Evolutionary conservation across 2,797 vertebrate species (phyloP).

Genomic region (Hozukius guyotensis): DNA sequence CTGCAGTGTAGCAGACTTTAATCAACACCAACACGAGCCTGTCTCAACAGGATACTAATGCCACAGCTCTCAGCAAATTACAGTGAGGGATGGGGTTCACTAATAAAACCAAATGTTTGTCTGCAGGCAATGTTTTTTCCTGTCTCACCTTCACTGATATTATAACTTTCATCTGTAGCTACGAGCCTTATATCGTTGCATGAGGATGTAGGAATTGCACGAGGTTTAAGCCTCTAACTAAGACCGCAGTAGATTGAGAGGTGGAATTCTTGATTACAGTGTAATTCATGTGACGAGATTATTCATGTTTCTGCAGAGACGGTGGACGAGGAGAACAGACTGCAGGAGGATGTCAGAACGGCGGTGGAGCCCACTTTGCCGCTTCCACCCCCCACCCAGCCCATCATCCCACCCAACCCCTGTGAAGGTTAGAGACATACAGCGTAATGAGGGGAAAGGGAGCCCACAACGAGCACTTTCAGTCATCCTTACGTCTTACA

Average conservation of each 20-base stretch:
- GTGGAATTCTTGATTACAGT: conserved; percentile 51
- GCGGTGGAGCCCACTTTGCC: conserved; percentile 41
- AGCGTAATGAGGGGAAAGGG: conserved; percentile 22
- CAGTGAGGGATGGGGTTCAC: conserved; percentile 68
- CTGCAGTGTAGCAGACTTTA: conserved; percentile 43
- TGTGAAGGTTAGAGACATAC: conserved; percentile 77
- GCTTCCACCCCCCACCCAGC: conserved; percentile 40
- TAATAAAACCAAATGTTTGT: conserved; percentile 78
- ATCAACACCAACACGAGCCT: conserved; percentile 65
- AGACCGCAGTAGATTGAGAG: conserved; percentile 20
- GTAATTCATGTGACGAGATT: conserved; percentile 51
- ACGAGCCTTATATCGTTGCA: conserved; percentile 24
- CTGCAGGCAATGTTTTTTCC: conserved; percentile 76
- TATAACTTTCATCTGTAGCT: conserved; percentile 58
- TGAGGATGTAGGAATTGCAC: conserved; percentile 40
- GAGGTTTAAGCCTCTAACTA: conserved; percentile 46
- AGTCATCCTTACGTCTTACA: conserved; percentile 23
- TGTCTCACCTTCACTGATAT: conserved; percentile 58
- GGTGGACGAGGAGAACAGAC: conserved; percentile 74
- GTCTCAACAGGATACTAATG: conserved; percentile 76
- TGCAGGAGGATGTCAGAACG: conserved; percentile 66
- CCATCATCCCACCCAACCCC: conserved; percentile 57
- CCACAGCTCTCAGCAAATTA: conserved; percentile 74
- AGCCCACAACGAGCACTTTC: conserved; percentile 17
- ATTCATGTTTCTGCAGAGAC: conserved; percentile 67